Evolutionary conservation across 2,113 vertebrate species (phyloP), one percentile per base, ranked within the genome.

Genomic region (Corvus cornix): DNA sequence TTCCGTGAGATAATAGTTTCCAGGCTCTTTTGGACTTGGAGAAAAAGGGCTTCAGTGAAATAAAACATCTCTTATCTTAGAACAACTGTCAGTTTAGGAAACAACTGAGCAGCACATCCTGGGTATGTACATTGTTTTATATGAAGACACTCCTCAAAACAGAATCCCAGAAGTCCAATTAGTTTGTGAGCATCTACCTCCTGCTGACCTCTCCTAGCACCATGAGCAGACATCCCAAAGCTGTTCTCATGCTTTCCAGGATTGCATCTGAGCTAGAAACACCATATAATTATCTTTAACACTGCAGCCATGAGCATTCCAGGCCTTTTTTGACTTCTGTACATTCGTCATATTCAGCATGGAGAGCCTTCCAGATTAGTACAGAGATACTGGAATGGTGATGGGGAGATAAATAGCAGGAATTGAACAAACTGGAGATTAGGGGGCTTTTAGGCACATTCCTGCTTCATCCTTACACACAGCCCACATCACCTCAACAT

Each of bases 71-170:
- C 74, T 95, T 84, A 92, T 87, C 89, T 96, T 94, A 62, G 91
- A 95, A 90, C 35, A 95, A 92, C 79, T 91, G 79, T 75, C 95
- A 92, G 95, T 88, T 91, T 86, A 90, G 64, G 79, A 96, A 96
- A 96, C 85, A 91, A 88, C 68, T 43, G 33, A 95, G 79, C 68
- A 91, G 78, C 84, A 80, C 56, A 52, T 67, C 39, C 86, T 86
- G 63, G 63, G n/a, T 81, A 48, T 0, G 4, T 19, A 70, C 28
- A 15, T 7, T 63, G 35, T 31, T 93, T 95, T 67, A 62, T 35
- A 86, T 19, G 43, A 84, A 78, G 48, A 64, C 55, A 56, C 12
- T 92, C 63, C 72, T 95, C 41, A 60, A 93, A 93, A 73, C 19
- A 80, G 30, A 94, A 94, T 84, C 93, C 87, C 88, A 30, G 9